A percentile compares a stretch with the other conserved stretches of the same genome.
Evolutionary conservation across 2,797 vertebrate species (phyloP).

Genomic region (Austrolebias charrua): DNA sequence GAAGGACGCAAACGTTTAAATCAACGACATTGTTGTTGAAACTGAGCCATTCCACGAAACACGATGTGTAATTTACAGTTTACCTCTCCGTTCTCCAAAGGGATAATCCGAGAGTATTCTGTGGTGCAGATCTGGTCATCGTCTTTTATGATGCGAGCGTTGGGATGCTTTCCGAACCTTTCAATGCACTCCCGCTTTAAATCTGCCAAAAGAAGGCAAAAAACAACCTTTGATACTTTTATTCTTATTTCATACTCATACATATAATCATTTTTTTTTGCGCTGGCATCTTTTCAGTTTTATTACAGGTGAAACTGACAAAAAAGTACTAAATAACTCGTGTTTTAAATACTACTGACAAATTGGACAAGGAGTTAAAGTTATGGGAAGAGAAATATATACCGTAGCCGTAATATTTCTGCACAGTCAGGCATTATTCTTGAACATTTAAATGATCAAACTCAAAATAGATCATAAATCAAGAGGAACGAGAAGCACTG

Average conservation of each 20-base stretch:
- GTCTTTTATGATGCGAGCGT: constrained; percentile 76
- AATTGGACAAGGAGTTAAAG: neutral
- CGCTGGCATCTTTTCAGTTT: too few species aligned
- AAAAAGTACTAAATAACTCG: too few species aligned
- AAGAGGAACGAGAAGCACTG: constrained; percentile 13
- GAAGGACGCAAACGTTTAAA: constrained; percentile 20
- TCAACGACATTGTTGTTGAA: neutral
- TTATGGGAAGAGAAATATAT: neutral
- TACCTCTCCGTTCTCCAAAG: constrained; percentile 94
- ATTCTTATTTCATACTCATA: neutral
- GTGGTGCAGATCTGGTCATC: constrained; percentile 88
- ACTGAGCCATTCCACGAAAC: neutral
- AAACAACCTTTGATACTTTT: neutral
- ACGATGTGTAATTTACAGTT: constrained; percentile 17
- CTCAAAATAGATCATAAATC: neutral
- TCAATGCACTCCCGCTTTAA: constrained; percentile 86
- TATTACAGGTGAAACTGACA: neutral
- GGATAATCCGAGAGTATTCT: constrained; percentile 88
- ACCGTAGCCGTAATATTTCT: constrained; percentile 1
- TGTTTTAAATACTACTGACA: neutral
- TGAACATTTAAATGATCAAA: neutral
- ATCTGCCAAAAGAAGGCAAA: constrained; percentile 70
- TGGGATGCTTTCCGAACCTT: constrained; percentile 83
- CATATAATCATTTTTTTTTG: neutral
- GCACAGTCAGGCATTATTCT: constrained; percentile 4